phyloP scores from a whole-genome alignment of 2,113 vertebrate species.

The Casuarius casuarius region DNA sequence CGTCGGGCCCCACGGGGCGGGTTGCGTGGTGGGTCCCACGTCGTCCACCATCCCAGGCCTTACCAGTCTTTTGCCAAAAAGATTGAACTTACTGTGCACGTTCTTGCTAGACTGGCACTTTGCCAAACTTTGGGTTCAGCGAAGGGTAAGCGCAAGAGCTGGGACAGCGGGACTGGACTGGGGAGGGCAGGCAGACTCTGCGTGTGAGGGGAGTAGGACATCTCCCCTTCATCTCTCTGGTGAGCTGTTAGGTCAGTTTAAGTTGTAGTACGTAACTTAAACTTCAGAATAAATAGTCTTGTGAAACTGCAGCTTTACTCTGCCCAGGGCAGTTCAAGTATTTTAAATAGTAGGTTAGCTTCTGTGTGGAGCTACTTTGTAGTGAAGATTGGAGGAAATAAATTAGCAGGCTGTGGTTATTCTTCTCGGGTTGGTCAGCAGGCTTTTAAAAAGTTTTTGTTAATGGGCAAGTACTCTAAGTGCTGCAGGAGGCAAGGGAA shows the following conservation, averaged over 20 bases:
- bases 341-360: not conserved
- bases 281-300: not conserved
- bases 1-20: no score
- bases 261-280: not conserved
- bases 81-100: not conserved
- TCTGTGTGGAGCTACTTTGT: not conserved
- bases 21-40: rapidly evolving
- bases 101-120: not conserved
- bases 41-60: not conserved
- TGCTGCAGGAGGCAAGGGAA: not conserved
- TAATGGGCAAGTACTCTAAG: not conserved
- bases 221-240: not conserved
- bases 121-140: not conserved
- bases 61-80: not conserved
- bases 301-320: not conserved
- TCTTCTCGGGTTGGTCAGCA: not conserved
- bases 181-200: not conserved
- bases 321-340: not conserved
- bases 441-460: not conserved
- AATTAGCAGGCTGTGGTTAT: not conserved
- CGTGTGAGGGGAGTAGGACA: not conserved
- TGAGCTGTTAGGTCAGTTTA: not conserved
- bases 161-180: not conserved
- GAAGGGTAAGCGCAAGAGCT: not conserved
- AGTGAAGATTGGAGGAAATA: not conserved